phyloP scores from a whole-genome alignment of 2,888 invertebrate species.

The Orchestes rusci region DNA sequence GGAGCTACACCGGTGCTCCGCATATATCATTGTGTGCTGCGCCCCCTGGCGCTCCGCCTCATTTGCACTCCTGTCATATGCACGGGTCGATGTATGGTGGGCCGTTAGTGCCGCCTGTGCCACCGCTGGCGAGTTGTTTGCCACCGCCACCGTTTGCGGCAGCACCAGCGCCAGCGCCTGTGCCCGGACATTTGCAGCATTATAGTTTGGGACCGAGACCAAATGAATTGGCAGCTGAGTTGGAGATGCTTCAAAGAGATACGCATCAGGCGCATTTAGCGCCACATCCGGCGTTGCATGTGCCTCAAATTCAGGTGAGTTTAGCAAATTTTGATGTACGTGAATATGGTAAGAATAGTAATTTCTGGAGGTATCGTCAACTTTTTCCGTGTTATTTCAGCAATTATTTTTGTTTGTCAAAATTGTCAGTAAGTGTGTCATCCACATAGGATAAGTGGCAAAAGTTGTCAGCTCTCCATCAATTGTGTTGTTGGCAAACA shows the following conservation, averaged over 20 bases:
- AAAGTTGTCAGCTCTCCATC: too few species aligned
- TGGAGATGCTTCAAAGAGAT: conserved; percentile 42
- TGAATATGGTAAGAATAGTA: too few species aligned
- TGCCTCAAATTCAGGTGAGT: conserved; percentile 45
- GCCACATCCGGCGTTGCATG: conserved; percentile 39
- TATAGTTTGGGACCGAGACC: conserved; percentile 20
- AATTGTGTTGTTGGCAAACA: too few species aligned
- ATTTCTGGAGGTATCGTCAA: too few species aligned
- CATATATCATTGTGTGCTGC: conserved; percentile 47
- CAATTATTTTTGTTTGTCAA: too few species aligned
- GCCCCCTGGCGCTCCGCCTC: conserved; percentile 41
- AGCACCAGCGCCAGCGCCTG: conserved; percentile 18
- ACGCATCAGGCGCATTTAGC: conserved; percentile 34
- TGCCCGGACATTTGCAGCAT: conserved; percentile 20
- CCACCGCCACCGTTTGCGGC: conserved; percentile 20
- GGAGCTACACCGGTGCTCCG: conserved; percentile 43
- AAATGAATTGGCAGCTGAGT: conserved; percentile 28
- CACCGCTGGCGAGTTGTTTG: conserved; percentile 20
- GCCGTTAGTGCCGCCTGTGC: conserved; percentile 19
- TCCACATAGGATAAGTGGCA: too few species aligned
- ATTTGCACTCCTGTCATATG: conserved; percentile 43
- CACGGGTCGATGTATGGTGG: conserved; percentile 34
- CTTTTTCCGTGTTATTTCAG: too few species aligned
- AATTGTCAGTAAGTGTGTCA: too few species aligned
- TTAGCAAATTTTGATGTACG: background rate